A percentile compares a stretch with the other conserved stretches of the same genome.
Evolutionary conservation across 37 sponge, comb jelly and placozoan species (phyloP).

Genomic region (Aplysina aerophoba): DNA sequence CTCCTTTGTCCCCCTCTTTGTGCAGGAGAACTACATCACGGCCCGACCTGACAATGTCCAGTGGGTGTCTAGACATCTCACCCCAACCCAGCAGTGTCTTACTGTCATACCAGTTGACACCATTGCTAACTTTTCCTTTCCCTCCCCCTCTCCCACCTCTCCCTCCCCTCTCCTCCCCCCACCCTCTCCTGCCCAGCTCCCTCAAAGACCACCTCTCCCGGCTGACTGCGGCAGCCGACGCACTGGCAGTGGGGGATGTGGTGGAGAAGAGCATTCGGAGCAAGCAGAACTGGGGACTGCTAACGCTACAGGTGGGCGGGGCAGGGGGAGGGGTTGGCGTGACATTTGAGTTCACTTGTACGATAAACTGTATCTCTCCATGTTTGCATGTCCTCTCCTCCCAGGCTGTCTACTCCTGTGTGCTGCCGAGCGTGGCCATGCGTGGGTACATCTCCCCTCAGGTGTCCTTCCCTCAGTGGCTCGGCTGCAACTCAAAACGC

Average conservation of each 20-base stretch:
- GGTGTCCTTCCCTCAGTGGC: conserved; percentile 90
- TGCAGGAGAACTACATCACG: conserved; percentile 93
- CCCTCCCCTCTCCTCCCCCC: background rate
- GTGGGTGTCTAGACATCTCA: conserved; percentile 25
- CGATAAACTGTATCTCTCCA: background rate
- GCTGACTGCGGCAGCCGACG: conserved; percentile 78
- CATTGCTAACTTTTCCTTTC: no score
- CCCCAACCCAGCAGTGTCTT: background rate
- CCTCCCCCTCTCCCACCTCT: background rate
- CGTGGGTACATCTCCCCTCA: conserved; percentile 59
- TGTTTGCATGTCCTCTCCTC: background rate
- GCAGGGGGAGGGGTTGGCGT: background rate
- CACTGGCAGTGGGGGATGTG: conserved; percentile 82
- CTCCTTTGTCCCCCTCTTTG: conserved; percentile 87
- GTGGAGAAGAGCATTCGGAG: conserved; percentile 74
- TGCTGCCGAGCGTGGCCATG: conserved; percentile 84
- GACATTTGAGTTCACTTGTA: background rate
- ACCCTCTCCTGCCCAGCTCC: conserved; percentile 39
- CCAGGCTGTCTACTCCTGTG: conserved; percentile 87
- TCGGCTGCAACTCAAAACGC: conserved; percentile 90
- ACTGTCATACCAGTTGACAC: no score
- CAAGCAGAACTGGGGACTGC: conserved; percentile 68
- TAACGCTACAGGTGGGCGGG: conserved; percentile 75
- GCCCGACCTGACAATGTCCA: conserved; percentile 47
- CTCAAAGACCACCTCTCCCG: background rate